Percentiles rank a stretch among this genome's conserved stretches.
phyloP scores from a whole-genome alignment of 2,888 invertebrate genomes.

The Digitonthophagus gazella region DNA sequence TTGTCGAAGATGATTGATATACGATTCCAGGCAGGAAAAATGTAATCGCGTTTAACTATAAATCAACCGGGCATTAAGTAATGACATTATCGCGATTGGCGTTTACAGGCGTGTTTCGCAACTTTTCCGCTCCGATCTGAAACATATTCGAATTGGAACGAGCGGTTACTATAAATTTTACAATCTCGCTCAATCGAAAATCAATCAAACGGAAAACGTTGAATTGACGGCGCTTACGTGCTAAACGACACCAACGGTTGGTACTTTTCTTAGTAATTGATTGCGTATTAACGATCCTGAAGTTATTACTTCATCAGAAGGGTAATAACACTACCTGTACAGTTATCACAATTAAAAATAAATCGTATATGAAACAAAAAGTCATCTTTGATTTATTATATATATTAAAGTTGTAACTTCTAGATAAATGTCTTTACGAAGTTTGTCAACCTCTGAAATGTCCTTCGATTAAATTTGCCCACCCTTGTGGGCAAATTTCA shows the following conservation, averaged over 20 bases:
- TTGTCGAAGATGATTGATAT: background rate
- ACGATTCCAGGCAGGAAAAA: background rate
- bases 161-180: background rate
- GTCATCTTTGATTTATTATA: too few relatives aligned
- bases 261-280: background rate
- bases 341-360: too few relatives aligned
- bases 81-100: background rate
- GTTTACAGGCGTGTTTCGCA: background rate
- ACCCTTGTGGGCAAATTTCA: too few relatives aligned
- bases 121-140: background rate
- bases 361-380: too few relatives aligned
- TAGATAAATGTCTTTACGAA: too few relatives aligned
- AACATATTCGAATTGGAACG: background rate
- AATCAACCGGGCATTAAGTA: background rate
- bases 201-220: background rate
- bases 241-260: too few relatives aligned
- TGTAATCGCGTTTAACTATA: background rate
- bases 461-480: too few relatives aligned
- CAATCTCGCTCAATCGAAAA: background rate
- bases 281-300: background rate
- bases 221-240: too few relatives aligned
- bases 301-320: background rate
- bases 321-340: too few relatives aligned
- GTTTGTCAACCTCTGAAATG: too few relatives aligned
- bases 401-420: too few relatives aligned